These are phyloP conservation scores for Zalophus californianus DNA, from an alignment of 2,797 vertebrate genomes.

Conservation along the genomic window DNA sequence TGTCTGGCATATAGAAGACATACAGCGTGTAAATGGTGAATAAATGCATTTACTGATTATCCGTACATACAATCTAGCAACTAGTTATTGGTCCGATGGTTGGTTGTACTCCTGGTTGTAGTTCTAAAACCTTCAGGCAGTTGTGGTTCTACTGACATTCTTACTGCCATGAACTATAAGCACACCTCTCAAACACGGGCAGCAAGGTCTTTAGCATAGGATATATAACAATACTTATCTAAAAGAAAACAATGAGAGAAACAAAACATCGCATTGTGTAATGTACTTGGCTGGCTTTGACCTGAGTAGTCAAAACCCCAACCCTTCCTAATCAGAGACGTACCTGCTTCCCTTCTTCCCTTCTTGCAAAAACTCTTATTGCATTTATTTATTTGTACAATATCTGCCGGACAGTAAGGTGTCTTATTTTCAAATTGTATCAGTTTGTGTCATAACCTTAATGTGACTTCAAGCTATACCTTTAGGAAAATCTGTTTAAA, in stretches of 20 bases:
- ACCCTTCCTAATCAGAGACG: neutral
- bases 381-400: constrained; percentile 58
- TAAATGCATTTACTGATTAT: constrained; percentile 30
- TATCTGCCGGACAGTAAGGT: constrained; percentile 57
- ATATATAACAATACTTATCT: neutral
- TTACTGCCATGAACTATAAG: neutral
- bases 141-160: neutral
- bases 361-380: constrained; percentile 51
- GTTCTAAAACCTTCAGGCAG: neutral
- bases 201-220: neutral
- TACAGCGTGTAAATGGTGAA: neutral
- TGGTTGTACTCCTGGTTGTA: neutral
- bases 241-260: constrained; percentile 44
- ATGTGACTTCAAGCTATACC: constrained; percentile 65
- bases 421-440: constrained; percentile 78
- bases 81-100: neutral
- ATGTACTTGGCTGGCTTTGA: constrained; percentile 17
- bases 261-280: neutral
- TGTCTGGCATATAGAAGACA: neutral
- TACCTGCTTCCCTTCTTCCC: neutral
- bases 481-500: constrained; percentile 67
- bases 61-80: neutral
- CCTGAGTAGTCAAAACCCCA: constrained; percentile 47
- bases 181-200: neutral
- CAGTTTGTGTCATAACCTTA: constrained; percentile 70